phyloP scores from a whole-genome alignment of 2,797 vertebrate species.

The Oceanodroma leucorhoa region DNA sequence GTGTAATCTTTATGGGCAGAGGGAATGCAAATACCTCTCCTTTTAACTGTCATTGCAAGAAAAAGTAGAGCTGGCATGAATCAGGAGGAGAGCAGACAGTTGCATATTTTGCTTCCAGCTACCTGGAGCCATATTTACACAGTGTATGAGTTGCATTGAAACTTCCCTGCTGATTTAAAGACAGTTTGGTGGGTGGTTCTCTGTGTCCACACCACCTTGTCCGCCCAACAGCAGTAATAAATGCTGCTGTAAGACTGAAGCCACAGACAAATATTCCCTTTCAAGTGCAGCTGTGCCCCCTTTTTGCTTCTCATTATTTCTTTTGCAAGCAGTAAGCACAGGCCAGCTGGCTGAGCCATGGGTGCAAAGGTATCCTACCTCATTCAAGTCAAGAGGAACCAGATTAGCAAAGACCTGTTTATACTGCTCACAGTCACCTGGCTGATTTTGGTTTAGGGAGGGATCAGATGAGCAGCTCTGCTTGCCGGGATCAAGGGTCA shows the following conservation, averaged over 20 bases:
- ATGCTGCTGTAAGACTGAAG: neutral
- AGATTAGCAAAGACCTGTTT: neutral
- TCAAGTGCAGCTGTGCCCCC: neutral
- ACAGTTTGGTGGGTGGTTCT: neutral
- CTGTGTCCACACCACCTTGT: neutral
- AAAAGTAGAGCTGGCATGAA: neutral
- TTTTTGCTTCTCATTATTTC: neutral
- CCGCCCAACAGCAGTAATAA: neutral
- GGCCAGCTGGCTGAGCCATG: neutral
- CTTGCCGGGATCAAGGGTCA: neutral
- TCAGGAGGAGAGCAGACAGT: neutral
- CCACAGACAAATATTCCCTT: neutral
- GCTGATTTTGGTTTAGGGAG: neutral
- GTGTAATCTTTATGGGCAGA: neutral
- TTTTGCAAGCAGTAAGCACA: neutral
- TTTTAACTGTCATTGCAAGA: neutral
- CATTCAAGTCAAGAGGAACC: neutral
- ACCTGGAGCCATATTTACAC: neutral
- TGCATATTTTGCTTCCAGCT: neutral
- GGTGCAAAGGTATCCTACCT: neutral
- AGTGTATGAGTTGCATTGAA: fast-evolving
- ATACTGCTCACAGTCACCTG: neutral
- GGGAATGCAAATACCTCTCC: constrained; percentile 12
- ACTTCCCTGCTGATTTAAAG: neutral
- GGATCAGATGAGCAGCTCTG: neutral